These are phyloP conservation scores for Anguilla pacifica DNA, from an alignment of 2,797 vertebrate genomes.

Conservation along the genomic window DNA sequence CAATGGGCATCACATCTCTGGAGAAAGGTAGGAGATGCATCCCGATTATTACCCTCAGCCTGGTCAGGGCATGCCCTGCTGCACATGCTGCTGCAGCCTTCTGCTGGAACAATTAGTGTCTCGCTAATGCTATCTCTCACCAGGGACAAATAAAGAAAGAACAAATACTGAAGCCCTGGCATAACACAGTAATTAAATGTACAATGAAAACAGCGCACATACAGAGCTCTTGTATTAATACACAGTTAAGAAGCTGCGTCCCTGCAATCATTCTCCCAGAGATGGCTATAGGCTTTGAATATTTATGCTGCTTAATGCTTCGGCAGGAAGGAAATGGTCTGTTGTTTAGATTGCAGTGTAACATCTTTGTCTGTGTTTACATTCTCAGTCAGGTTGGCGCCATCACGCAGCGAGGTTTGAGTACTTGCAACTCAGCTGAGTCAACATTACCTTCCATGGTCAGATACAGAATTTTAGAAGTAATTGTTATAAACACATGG, in stretches of 20 bases:
- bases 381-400: not conserved
- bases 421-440: not conserved
- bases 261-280: not conserved
- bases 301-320: not conserved
- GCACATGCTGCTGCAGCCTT: not conserved
- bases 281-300: not conserved
- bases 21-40: slow-evolving; percentile 84
- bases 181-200: not conserved
- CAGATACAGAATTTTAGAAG: not conserved
- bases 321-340: not conserved
- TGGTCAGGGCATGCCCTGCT: not conserved
- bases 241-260: not conserved
- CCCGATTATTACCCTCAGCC: not conserved
- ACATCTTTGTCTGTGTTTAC: not conserved
- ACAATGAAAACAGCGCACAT: not conserved
- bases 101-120: not conserved
- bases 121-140: not conserved
- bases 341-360: slow-evolving; percentile 16
- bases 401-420: not conserved
- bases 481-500: not conserved
- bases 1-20: slow-evolving; percentile 90
- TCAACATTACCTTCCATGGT: slow-evolving; percentile 8
- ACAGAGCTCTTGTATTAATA: not conserved
- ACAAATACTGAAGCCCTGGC: not conserved
- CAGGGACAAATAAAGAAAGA: not conserved